phyloP scores from a whole-genome alignment of 2,888 invertebrate genomes.

The Sicus ferrugineus region DNA sequence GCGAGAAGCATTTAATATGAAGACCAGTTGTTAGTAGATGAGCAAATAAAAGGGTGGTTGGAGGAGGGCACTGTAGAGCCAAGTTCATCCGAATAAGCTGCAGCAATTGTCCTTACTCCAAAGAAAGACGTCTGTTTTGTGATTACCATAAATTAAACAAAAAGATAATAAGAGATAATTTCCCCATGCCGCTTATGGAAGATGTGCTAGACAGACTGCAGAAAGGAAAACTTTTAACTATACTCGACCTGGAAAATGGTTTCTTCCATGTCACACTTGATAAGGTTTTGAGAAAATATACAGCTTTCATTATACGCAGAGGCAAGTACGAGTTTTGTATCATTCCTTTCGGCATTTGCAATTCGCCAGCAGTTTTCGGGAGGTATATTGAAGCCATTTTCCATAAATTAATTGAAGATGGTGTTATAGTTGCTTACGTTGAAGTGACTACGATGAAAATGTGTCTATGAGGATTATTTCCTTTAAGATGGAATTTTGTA shows the following conservation, averaged over 20 bases:
- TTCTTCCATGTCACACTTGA: slow-evolving; percentile 31
- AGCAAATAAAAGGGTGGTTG: slow-evolving; percentile 42
- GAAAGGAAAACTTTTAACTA: slow-evolving; percentile 16
- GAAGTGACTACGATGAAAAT: slow-evolving; percentile 29
- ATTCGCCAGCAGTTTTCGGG: slow-evolving; percentile 23
- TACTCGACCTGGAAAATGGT: slow-evolving; percentile 7
- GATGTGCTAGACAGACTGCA: slow-evolving; percentile 29
- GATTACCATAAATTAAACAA: slow-evolving; percentile 11
- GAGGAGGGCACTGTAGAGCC: slow-evolving; percentile 18
- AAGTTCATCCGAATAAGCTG: slow-evolving; percentile 30
- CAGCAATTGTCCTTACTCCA: not conserved
- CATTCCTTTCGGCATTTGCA: slow-evolving; percentile 16
- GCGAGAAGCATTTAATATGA: slow-evolving; percentile 1
- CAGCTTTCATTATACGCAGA: slow-evolving; percentile 21
- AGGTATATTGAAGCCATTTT: slow-evolving; percentile 11
- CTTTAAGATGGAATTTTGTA: slow-evolving; percentile 26
- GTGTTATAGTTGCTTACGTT: slow-evolving; percentile 14
- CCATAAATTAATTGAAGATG: slow-evolving; percentile 46
- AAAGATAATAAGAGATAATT: slow-evolving; percentile 29
- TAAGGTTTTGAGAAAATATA: slow-evolving; percentile 23
- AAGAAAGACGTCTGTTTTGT: slow-evolving; percentile 24
- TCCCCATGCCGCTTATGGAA: slow-evolving; percentile 31
- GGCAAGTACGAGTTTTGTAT: slow-evolving; percentile 29
- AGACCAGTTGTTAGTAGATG: slow-evolving; percentile 39
- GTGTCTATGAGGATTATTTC: slow-evolving; percentile 30